phyloP scores from a whole-genome alignment of 2,113 vertebrate species.

The Elaphurus davidianus region DNA sequence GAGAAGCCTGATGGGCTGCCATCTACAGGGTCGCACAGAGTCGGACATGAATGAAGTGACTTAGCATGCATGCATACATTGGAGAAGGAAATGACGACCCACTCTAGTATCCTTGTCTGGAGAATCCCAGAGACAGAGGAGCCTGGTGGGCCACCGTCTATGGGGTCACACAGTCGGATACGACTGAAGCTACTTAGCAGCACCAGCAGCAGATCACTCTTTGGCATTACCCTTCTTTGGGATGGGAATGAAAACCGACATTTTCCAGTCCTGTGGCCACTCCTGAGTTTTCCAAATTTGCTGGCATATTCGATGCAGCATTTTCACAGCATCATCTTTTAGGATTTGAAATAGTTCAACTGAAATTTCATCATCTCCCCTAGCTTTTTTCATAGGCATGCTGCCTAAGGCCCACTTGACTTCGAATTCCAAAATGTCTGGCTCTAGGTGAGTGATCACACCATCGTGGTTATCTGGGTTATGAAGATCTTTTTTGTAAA shows the following conservation, averaged over 20 bases:
- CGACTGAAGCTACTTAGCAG: too few species aligned
- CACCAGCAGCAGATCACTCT: too few species aligned
- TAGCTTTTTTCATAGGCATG: background rate
- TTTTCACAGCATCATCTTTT: background rate
- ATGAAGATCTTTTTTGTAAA: background rate
- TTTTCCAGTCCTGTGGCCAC: background rate
- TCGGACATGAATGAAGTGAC: too few species aligned
- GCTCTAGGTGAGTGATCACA: background rate
- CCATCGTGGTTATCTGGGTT: background rate
- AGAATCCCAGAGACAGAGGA: too few species aligned
- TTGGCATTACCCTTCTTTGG: too few species aligned
- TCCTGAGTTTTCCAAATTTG: background rate
- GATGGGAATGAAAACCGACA: background rate
- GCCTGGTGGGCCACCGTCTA: too few species aligned
- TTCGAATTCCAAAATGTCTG: background rate
- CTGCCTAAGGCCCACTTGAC: background rate
- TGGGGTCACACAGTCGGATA: too few species aligned
- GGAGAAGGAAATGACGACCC: too few species aligned
- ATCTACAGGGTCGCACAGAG: too few species aligned
- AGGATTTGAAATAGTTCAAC: background rate
- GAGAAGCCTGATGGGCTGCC: too few species aligned
- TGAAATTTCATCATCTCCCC: background rate
- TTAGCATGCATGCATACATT: too few species aligned
- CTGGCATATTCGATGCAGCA: background rate
- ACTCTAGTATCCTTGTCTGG: too few species aligned